phyloP scores from a whole-genome alignment of 2,888 invertebrate species.

The Cephus sareptanus region DNA sequence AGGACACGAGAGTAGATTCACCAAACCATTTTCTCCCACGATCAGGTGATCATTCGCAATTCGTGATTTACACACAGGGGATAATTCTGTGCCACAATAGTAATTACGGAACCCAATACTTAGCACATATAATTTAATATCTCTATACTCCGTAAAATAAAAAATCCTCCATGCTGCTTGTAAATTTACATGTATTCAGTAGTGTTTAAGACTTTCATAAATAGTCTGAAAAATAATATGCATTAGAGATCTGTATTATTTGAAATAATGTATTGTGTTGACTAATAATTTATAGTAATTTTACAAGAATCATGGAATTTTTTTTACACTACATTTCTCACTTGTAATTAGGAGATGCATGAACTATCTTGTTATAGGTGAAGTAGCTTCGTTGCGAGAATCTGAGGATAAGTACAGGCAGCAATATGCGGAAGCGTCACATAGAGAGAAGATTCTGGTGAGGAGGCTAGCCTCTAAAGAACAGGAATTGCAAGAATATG shows the following conservation, averaged over 20 bases:
- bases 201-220: neutral
- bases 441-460: conserved; percentile 92
- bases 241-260: neutral
- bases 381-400: conserved; percentile 78
- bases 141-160: conserved; percentile 9
- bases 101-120: conserved; percentile 14
- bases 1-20: conserved; percentile 44
- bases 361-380: conserved; percentile 70
- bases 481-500: conserved; percentile 96
- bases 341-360: conserved; percentile 29
- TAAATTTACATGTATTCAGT: conserved; percentile 5
- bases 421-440: conserved; percentile 87
- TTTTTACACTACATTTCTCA: neutral
- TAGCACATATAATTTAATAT: conserved; percentile 19
- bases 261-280: neutral
- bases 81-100: conserved; percentile 15
- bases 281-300: neutral
- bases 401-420: conserved; percentile 83
- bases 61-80: conserved; percentile 14
- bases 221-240: neutral
- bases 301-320: neutral
- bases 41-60: conserved; percentile 17
- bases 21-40: conserved; percentile 12
- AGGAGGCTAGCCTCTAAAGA: conserved; percentile 94
- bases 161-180: conserved; percentile 16